Base-by-base conservation (phyloP, 2,888 invertebrate species). In the Ischnus inquisitorius region DNA sequence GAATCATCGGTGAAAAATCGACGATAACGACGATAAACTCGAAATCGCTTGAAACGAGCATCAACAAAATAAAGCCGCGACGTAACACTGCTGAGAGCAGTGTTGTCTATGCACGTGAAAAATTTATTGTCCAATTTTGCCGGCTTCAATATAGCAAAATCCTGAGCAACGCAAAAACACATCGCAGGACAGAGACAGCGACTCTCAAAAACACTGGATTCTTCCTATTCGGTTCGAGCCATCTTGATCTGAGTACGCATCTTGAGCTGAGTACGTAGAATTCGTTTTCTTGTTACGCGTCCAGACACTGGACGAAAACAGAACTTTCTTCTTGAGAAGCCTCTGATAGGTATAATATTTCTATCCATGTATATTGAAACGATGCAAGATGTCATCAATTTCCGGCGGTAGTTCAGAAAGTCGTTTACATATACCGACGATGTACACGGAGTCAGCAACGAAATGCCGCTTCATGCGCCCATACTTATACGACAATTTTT, bases 21-120 rank as follows among this genome's bases (percentile, higher is more conserved):
- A n/a, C n/a, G n/a, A n/a, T n/a, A n/a, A n/a, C n/a, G n/a, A n/a
- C n/a, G n/a, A n/a, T n/a, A n/a, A n/a, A n/a, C n/a, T n/a, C n/a
- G n/a, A n/a, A n/a, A n/a, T n/a, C n/a, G n/a, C n/a, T n/a, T n/a
- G n/a, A n/a, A n/a, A n/a, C n/a, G n/a, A n/a, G n/a, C n/a, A n/a
- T n/a, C 4, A 4, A 28, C 28, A 28, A 28, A 3, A 28, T 28
- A 28, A 28, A 28, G 2, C 28, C 28, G 28, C 28, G 28, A 28
- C 28, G 28, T 28, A 28, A 28, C 28, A 28, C n/a, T n/a, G n/a
- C n/a, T n/a, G n/a, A n/a, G n/a, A n/a, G n/a, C n/a, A n/a, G n/a
- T n/a, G n/a, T n/a, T 46, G 19, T 64, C 64, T 39, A 67, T 46
- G 41, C 65, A 65, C 19, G 65, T 65, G 41, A 22, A 28, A 5